These are phyloP conservation scores for Periophthalmus magnuspinnatus DNA, from an alignment of 2,797 vertebrate species.

Conservation along the genomic window DNA sequence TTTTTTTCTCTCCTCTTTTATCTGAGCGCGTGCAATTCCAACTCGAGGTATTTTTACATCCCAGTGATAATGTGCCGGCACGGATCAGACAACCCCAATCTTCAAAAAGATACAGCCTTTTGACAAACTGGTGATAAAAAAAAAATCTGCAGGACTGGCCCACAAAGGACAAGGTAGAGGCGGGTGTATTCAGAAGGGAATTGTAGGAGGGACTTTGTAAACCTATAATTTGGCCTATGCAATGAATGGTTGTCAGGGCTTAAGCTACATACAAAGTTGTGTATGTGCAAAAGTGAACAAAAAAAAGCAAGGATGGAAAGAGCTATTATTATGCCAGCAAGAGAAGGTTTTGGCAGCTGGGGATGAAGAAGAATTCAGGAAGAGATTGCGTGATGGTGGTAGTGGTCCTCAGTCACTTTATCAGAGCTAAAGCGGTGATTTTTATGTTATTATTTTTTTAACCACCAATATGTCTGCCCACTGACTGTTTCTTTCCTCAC, in stretches of 20 bases:
- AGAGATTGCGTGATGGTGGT: slow-evolving; percentile 76
- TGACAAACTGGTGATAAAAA: slow-evolving; percentile 42
- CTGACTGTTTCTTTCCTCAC: slow-evolving; percentile 57
- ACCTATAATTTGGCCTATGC: slow-evolving; percentile 71
- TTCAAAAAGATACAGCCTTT: slow-evolving; percentile 39
- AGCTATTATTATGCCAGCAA: slow-evolving; percentile 70
- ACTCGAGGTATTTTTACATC: slow-evolving; percentile 58
- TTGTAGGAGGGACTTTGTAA: slow-evolving; percentile 43
- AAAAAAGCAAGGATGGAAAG: slow-evolving; percentile 48
- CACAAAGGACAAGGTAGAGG: slow-evolving; percentile 46
- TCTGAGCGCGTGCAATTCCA: slow-evolving; percentile 45
- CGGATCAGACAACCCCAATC: slow-evolving; percentile 54
- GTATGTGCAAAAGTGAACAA: slow-evolving; percentile 27
- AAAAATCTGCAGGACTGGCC: slow-evolving; percentile 33
- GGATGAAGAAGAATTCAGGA: slow-evolving; percentile 66
- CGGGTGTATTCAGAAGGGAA: slow-evolving; percentile 31
- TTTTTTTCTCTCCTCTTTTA: slow-evolving; percentile 40
- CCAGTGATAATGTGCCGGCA: slow-evolving; percentile 60
- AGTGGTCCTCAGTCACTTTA: slow-evolving; percentile 78
- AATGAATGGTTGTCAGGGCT: slow-evolving; percentile 75
- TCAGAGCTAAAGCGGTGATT: slow-evolving; percentile 72
- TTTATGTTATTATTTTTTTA: slow-evolving; percentile 22
- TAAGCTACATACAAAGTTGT: slow-evolving; percentile 40
- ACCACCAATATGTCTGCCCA: slow-evolving; percentile 68
- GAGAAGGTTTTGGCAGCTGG: slow-evolving; percentile 64